These are phyloP conservation scores for Argyra leucocephala DNA, from an alignment of 2,888 invertebrate genomes.

Conservation along the genomic window DNA sequence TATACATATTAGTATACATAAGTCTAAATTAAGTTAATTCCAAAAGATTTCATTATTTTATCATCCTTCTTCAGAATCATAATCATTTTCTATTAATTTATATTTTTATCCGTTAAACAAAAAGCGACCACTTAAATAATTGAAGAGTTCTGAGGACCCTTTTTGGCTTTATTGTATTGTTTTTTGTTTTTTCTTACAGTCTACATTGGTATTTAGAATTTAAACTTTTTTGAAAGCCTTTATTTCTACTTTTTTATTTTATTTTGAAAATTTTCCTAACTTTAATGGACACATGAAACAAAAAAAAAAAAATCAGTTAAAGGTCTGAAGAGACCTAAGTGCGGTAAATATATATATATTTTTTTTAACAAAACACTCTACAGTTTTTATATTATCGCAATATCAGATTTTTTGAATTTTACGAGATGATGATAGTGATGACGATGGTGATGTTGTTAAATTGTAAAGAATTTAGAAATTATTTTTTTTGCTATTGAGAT, in stretches of 20 bases:
- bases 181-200: background rate
- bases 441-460: no score
- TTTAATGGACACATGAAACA: background rate
- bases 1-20: no score
- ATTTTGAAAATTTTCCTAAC: background rate
- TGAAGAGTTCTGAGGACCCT: background rate
- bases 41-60: no score
- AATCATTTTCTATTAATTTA: no score
- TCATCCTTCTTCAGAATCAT: no score
- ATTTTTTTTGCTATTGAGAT: no score
- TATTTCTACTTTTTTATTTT: background rate
- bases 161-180: background rate
- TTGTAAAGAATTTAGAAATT: no score
- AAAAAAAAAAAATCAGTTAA: background rate
- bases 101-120: background rate
- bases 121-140: conserved; percentile 4
- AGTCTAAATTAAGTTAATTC: no score
- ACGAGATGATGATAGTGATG: no score
- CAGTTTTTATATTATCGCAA: background rate
- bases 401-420: no score
- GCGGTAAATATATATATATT: conserved; percentile 3
- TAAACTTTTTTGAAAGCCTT: background rate
- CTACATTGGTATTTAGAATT: background rate
- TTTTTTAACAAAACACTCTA: background rate
- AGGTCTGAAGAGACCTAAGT: conserved; percentile 7